Evolutionary conservation across 2,113 vertebrate species (phyloP), one percentile per base, ranked within the genome.

Genomic region (Caloenas nicobarica): DNA sequence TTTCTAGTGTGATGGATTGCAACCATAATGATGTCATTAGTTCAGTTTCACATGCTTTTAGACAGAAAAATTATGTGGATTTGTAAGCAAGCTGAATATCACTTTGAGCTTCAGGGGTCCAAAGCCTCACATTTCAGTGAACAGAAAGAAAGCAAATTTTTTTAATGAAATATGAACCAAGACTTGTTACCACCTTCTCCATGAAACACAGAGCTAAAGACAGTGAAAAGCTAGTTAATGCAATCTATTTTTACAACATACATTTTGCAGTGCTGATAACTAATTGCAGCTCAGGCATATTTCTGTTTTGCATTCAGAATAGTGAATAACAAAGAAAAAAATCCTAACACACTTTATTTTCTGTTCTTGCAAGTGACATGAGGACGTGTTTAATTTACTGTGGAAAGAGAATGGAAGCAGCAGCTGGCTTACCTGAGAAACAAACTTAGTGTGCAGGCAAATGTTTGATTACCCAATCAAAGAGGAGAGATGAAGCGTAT

Each of bases 401-500:
- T 57, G 33, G 80, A 89, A 95, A 66, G 53, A 66, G 33, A 54
- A 50, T 16, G 57, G 62, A 66, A 71, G 36, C n/a, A 81, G 40
- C 51, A 86, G 24, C 73, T 93, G 51, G 9, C 40, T 97, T 95
- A 82, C 81, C 48, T 95, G 53, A 70, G 25, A 66, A 83, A 77
- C 36, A 54, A 70, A 66, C 22, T 87, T 66, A 74, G 16, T 46
- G 36, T 84, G 81, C 60, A 95, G 86, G 66, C 84, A 97, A 95
- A 94, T 92, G 76, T 86, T 61, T 93, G 86, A 91, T 71, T 94
- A 56, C 44, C 82, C 88, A 93, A 22, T 89, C 83, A 93, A 86
- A 89, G 56, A 64, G 34, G 62, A 86, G 68, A 80, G 36, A 76
- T 89, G 77, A 94, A 88, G 28, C 42, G 86, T 76, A 88, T 74